A percentile compares a stretch with the other conserved stretches of the same genome.
phyloP scores from a whole-genome alignment of 2,888 invertebrate genomes.

The Nasonovia ribisnigri region DNA sequence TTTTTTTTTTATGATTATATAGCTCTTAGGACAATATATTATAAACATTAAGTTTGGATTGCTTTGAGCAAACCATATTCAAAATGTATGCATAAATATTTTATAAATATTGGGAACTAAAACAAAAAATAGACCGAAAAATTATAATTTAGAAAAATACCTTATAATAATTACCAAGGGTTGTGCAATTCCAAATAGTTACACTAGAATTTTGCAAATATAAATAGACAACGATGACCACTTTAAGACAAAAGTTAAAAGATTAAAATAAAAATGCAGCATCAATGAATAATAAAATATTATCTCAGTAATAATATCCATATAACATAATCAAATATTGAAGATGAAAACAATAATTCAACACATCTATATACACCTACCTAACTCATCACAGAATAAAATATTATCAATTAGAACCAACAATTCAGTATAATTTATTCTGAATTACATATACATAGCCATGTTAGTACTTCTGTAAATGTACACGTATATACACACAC shows the following conservation, averaged over 20 bases:
- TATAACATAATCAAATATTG: slow-evolving; percentile 41
- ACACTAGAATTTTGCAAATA: slow-evolving; percentile 41
- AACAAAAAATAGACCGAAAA: not conserved
- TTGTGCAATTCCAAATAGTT: slow-evolving; percentile 53
- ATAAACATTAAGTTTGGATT: not conserved
- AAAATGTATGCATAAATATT: not conserved
- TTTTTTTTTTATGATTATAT: too few relatives aligned
- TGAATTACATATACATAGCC: slow-evolving; percentile 2
- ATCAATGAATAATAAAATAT: slow-evolving; percentile 37
- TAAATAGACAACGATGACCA: slow-evolving; percentile 6
- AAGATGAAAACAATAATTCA: not conserved
- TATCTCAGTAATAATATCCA: not conserved
- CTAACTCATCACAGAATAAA: slow-evolving; percentile 22
- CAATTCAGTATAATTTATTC: not conserved
- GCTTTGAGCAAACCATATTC: not conserved
- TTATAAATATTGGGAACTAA: slow-evolving; percentile 6
- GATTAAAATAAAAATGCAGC: slow-evolving; percentile 26
- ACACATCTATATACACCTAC: slow-evolving; percentile 47
- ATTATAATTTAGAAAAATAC: slow-evolving; percentile 20
- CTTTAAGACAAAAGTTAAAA: not conserved
- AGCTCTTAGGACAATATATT: not conserved
- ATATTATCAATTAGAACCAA: not conserved
- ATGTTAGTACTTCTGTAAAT: not conserved
- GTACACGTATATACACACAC: not conserved
- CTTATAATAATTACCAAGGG: slow-evolving; percentile 59